These are phyloP conservation scores for Chaetodon auriga DNA, from an alignment of 2,113 vertebrate species.

Conservation along the genomic window DNA sequence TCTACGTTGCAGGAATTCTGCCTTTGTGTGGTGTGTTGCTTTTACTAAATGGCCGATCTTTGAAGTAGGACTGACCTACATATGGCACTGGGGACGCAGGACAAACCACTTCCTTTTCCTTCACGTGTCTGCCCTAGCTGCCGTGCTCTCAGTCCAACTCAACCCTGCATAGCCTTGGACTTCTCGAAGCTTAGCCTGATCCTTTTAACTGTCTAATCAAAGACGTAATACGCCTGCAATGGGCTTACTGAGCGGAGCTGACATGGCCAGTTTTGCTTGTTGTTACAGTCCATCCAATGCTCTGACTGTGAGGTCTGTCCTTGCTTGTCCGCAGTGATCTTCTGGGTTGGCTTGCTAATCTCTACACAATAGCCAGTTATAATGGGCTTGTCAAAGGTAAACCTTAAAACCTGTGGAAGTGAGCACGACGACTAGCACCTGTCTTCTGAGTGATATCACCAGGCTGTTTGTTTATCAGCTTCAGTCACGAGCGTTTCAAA, in stretches of 20 bases:
- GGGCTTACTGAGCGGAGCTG: constrained; percentile 54
- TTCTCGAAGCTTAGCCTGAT: constrained; percentile 77
- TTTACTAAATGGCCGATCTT: constrained; percentile 16
- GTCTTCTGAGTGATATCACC: neutral
- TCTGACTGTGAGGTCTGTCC: constrained; percentile 15
- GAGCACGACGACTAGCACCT: neutral
- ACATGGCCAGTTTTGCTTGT: constrained; percentile 34
- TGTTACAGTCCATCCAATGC: constrained; percentile 9
- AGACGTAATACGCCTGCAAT: constrained; percentile 69
- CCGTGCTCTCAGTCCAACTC: constrained; percentile 28
- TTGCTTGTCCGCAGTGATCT: constrained; percentile 3
- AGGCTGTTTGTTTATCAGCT: constrained; percentile 21
- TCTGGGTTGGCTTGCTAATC: constrained; percentile 45
- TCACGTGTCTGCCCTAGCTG: constrained; percentile 40
- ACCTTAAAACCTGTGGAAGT: constrained; percentile 46
- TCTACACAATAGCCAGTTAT: constrained; percentile 55
- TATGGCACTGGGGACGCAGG: constrained; percentile 19
- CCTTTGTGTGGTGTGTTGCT: constrained; percentile 16
- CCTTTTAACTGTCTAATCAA: constrained; percentile 82
- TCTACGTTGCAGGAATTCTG: neutral
- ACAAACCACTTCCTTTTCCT: constrained; percentile 31
- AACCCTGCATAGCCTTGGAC: constrained; percentile 43
- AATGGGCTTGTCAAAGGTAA: constrained; percentile 60
- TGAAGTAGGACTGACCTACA: constrained; percentile 52
- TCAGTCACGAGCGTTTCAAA: neutral